A percentile compares a stretch with the other conserved stretches of the same genome.
phyloP scores from a whole-genome alignment of 2,113 vertebrate species.

The Platycercus adscitus region DNA sequence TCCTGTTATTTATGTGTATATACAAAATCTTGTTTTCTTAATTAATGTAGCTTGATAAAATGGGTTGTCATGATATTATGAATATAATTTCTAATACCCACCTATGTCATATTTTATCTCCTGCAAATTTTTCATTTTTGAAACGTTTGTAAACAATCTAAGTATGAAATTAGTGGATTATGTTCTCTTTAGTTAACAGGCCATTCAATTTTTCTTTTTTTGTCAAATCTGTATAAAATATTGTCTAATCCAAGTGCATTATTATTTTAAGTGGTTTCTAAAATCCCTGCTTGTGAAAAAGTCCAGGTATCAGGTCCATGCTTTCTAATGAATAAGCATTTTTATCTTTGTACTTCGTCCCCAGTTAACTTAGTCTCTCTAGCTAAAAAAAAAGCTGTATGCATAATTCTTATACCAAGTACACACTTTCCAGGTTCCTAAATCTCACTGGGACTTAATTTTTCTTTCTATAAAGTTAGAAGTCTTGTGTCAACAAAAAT shows the following conservation, averaged over 20 bases:
- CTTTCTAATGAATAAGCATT: not conserved
- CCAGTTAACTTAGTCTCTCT: not conserved
- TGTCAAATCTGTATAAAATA: not conserved
- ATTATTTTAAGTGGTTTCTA: not conserved
- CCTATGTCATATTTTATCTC: not conserved
- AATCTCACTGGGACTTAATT: not conserved
- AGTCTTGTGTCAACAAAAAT: not conserved
- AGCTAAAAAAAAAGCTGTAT: not conserved
- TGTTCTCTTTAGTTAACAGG: not conserved
- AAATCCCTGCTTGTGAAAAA: not conserved
- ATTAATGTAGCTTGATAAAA: not conserved
- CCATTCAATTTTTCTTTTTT: not conserved
- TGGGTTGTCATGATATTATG: not conserved
- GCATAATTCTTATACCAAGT: not conserved
- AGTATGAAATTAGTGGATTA: not conserved
- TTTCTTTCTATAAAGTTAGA: not conserved
- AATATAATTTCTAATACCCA: not conserved
- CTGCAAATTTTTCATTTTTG: not conserved
- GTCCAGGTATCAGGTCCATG: not conserved
- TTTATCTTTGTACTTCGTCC: not conserved
- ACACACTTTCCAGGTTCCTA: not conserved
- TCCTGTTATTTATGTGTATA: not conserved
- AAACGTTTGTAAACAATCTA: not conserved
- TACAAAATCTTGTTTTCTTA: not conserved
- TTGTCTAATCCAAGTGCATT: not conserved